Conservation (phyloP, 1,140 invertebrate species). For the Phenacoccus solenopsis region DNA sequence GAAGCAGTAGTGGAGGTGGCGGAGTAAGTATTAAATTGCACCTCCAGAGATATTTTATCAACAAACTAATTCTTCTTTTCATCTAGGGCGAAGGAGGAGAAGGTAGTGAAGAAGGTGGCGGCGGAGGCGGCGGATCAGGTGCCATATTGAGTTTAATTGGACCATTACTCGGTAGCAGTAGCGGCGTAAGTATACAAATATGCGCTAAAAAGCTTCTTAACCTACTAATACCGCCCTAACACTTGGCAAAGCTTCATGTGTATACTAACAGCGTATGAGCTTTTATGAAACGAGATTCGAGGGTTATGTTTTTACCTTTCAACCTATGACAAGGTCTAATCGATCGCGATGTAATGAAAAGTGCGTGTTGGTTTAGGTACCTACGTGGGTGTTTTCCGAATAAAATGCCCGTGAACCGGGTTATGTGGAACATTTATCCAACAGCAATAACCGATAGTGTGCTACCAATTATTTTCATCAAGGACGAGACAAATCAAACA, state of each 20-base stretch:
- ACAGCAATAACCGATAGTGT: not conserved
- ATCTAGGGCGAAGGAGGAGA: not conserved
- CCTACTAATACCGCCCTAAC: no score
- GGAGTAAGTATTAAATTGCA: conserved; percentile 15
- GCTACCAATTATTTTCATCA: not conserved
- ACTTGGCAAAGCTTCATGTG: no score
- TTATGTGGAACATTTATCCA: not conserved
- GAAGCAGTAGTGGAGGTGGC: conserved; percentile 3
- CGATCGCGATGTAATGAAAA: not conserved
- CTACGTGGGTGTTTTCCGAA: not conserved
- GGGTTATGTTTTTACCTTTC: not conserved
- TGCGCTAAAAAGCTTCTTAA: no score
- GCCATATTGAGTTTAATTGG: not conserved
- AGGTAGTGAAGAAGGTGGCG: not conserved
- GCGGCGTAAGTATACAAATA: not conserved
- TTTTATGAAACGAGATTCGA: no score
- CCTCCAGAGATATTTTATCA: no score
- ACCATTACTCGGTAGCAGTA: conserved; percentile 1
- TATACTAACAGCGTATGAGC: no score
- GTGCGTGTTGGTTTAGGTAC: not conserved
- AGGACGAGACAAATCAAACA: not conserved
- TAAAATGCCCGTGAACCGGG: not conserved
- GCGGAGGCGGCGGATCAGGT: not conserved
- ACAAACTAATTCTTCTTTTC: no score
- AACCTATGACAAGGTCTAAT: not conserved